phyloP scores from a whole-genome alignment of 2,113 vertebrate species.

The Brachyhypopomus gauderio region DNA sequence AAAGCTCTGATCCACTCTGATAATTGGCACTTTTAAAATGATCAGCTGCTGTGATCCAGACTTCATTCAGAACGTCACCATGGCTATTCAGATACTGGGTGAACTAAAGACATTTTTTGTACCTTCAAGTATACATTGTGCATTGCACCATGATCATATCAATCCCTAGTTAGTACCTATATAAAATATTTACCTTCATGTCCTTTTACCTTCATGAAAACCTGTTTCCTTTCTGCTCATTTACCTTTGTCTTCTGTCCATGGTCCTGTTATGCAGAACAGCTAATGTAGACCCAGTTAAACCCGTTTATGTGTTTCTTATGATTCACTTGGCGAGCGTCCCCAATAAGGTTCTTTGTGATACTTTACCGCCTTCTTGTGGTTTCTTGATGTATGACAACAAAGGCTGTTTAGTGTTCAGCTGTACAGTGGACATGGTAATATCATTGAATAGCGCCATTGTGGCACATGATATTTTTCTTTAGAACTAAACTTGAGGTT shows the following conservation, averaged over 20 bases:
- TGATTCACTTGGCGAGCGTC: neutral
- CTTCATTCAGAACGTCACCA: too few species aligned
- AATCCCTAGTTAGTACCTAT: too few species aligned
- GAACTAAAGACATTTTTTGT: too few species aligned
- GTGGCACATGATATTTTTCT: neutral
- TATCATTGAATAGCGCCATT: neutral
- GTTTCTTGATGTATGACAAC: neutral
- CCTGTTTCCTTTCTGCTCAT: neutral
- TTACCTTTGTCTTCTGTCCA: neutral
- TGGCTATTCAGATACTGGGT: too few species aligned
- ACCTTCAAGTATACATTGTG: too few species aligned
- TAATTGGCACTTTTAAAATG: too few species aligned
- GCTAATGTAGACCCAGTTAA: neutral
- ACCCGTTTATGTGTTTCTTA: neutral
- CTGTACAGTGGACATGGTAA: neutral
- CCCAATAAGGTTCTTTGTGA: neutral
- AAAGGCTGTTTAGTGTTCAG: neutral
- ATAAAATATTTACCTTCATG: too few species aligned
- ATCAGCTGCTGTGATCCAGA: too few species aligned
- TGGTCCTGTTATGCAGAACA: slow-evolving; percentile 12
- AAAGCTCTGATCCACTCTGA: too few species aligned
- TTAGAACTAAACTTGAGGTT: neutral
- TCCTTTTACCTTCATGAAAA: neutral
- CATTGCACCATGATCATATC: too few species aligned
- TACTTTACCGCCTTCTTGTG: neutral